Evolutionary conservation across 1,140 invertebrate species (phyloP).

Genomic region (Zaprionus ornatus): DNA sequence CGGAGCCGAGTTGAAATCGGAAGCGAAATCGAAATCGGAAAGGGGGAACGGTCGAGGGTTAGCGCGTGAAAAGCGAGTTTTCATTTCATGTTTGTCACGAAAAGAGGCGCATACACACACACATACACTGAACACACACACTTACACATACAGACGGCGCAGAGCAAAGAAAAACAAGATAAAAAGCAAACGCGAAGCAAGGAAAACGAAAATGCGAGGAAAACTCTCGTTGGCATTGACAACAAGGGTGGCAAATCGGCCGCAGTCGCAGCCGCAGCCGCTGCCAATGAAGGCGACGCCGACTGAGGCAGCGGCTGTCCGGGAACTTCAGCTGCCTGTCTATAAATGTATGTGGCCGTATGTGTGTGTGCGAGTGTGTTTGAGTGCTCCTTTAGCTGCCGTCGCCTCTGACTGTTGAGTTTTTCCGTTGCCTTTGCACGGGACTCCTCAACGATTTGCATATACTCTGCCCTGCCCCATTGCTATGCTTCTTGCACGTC

Average conservation of each 20-base stretch:
- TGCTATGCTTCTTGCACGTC: too few species aligned
- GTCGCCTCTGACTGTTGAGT: conserved; percentile 19
- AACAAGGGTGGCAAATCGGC: conserved; percentile 35
- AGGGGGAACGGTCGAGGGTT: background rate
- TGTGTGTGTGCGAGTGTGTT: conserved; percentile 3
- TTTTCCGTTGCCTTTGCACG: conserved; percentile 14
- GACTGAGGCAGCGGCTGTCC: conserved; percentile 4
- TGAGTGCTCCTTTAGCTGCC: conserved; percentile 9
- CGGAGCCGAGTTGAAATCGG: background rate
- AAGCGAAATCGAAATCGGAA: background rate
- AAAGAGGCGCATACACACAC: conserved; percentile 5
- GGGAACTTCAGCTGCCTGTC: conserved; percentile 50
- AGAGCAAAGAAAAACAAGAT: conserved; percentile 8
- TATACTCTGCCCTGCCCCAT: background rate
- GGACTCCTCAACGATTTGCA: conserved; percentile 12
- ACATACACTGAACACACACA: background rate
- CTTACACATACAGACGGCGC: background rate
- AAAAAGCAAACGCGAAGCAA: conserved; percentile 20
- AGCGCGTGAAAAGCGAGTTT: conserved; percentile 40
- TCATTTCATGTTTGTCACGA: conserved; percentile 33
- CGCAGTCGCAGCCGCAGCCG: background rate
- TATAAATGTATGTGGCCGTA: background rate
- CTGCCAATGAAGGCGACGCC: background rate
- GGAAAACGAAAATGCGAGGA: conserved; percentile 33
- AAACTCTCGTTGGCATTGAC: conserved; percentile 29